A percentile compares a stretch with the other conserved stretches of the same genome.
These are phyloP conservation scores for Pagrus major DNA, from an alignment of 2,113 vertebrate species.

Conservation along the genomic window DNA sequence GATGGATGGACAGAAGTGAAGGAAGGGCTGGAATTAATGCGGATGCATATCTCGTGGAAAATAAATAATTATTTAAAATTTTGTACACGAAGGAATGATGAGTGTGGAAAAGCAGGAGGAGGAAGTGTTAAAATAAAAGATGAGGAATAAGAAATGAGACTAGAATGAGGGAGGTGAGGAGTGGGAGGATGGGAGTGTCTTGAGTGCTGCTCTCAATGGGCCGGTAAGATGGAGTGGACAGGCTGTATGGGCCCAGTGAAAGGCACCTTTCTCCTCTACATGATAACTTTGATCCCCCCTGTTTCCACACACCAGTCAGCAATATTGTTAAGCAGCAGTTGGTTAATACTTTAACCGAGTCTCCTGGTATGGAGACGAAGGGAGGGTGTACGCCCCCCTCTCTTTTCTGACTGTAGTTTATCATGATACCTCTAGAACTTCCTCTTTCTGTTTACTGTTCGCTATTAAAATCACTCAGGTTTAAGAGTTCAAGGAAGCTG, in stretches of 20 bases:
- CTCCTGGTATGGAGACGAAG: slow-evolving; percentile 41
- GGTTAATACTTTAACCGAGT: slow-evolving; percentile 84
- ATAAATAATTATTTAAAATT: slow-evolving; percentile 59
- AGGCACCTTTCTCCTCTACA: slow-evolving; percentile 83
- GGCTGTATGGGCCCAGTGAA: slow-evolving; percentile 80
- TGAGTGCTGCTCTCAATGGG: slow-evolving; percentile 78
- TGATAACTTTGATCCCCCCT: slow-evolving; percentile 87
- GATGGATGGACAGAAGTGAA: slow-evolving; percentile 65
- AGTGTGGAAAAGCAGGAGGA: slow-evolving; percentile 40
- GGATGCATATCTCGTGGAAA: slow-evolving; percentile 20
- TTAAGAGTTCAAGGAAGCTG: not conserved
- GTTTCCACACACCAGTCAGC: slow-evolving; percentile 85
- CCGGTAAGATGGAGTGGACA: slow-evolving; percentile 86
- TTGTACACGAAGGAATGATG: slow-evolving; percentile 38
- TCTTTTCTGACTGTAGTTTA: not conserved
- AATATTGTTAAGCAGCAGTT: slow-evolving; percentile 85
- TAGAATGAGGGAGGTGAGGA: slow-evolving; percentile 74
- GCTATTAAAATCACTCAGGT: not conserved
- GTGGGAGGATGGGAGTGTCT: slow-evolving; percentile 81
- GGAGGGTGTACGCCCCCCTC: not conserved
- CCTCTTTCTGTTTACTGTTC: not conserved
- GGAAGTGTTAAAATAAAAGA: slow-evolving; percentile 63
- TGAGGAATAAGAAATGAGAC: slow-evolving; percentile 73
- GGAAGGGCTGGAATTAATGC: slow-evolving; percentile 19
- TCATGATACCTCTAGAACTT: not conserved